These are phyloP conservation scores for Chrysodeixis includens DNA, from an alignment of 2,888 invertebrate species.

Conservation along the genomic window DNA sequence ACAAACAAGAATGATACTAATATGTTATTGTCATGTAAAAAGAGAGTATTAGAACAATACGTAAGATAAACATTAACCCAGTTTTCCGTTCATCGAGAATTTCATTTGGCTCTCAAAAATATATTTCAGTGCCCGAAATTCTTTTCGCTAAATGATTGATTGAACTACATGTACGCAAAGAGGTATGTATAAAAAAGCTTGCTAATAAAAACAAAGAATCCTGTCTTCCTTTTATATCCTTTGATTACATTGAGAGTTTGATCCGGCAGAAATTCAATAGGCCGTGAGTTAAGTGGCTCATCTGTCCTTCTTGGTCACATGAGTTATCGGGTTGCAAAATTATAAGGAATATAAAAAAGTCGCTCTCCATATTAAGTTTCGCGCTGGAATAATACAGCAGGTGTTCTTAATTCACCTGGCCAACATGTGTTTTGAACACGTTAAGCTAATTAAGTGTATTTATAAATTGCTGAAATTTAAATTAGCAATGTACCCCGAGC, in stretches of 20 bases:
- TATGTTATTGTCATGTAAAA: neutral
- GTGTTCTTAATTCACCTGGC: conserved; percentile 83
- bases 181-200: conserved; percentile 30
- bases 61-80: conserved; percentile 21
- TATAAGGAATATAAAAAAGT: conserved; percentile 61
- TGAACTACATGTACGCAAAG: conserved; percentile 39
- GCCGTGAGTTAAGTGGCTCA: conserved; percentile 82
- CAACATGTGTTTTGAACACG: conserved; percentile 79
- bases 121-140: conserved; percentile 45
- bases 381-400: conserved; percentile 78
- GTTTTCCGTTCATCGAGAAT: conserved; percentile 11
- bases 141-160: conserved; percentile 62
- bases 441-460: conserved; percentile 76
- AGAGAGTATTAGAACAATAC: conserved; percentile 10
- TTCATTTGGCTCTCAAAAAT: conserved; percentile 24
- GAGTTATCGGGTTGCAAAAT: conserved; percentile 81
- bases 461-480: conserved; percentile 69
- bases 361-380: conserved; percentile 85
- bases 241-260: conserved; percentile 65
- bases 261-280: conserved; percentile 77
- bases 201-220: conserved; percentile 59
- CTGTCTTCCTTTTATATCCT: conserved; percentile 63
- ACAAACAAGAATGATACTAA: neutral
- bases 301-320: conserved; percentile 78
- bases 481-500: conserved; percentile 59